Conservation (phyloP, 2,113 vertebrate genomes). For the Alouatta palliata region DNA sequence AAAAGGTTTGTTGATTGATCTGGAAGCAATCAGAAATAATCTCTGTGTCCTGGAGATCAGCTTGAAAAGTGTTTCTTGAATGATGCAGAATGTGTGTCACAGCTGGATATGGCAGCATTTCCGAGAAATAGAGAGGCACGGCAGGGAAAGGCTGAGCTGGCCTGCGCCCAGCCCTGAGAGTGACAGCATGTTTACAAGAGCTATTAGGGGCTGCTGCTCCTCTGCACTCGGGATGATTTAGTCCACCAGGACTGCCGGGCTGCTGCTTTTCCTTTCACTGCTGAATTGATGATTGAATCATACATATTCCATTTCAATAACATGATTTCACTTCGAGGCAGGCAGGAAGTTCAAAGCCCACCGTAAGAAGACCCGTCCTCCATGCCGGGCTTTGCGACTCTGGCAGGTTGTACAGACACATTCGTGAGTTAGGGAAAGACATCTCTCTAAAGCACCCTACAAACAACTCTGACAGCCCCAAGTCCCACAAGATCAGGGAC, state of each 20-base stretch:
- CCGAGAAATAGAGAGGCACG: background rate
- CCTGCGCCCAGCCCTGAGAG: background rate
- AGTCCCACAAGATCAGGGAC: background rate
- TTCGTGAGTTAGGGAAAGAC: background rate
- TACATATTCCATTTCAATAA: conserved; percentile 67
- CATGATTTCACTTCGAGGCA: conserved; percentile 55
- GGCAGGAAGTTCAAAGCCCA: conserved; percentile 36
- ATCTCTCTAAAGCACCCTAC: background rate
- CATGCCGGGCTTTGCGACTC: background rate
- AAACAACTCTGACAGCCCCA: background rate
- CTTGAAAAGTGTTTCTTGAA: background rate
- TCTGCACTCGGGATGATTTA: conserved; percentile 53
- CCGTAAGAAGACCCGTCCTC: background rate
- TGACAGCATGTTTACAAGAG: conserved; percentile 71
- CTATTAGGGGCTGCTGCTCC: conserved; percentile 57
- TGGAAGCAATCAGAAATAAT: conserved; percentile 38
- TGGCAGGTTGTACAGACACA: background rate
- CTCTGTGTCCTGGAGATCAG: background rate
- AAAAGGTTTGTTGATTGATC: conserved; percentile 47
- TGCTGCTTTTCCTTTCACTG: conserved; percentile 54
- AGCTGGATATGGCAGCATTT: background rate
- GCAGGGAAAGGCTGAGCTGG: conserved; percentile 2
- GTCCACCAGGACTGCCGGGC: conserved; percentile 31
- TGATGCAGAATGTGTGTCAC: background rate
- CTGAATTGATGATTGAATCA: conserved; percentile 65